Evolutionary conservation across 2,888 invertebrate genomes (phyloP).

Genomic region (Parnassius orleans): DNA sequence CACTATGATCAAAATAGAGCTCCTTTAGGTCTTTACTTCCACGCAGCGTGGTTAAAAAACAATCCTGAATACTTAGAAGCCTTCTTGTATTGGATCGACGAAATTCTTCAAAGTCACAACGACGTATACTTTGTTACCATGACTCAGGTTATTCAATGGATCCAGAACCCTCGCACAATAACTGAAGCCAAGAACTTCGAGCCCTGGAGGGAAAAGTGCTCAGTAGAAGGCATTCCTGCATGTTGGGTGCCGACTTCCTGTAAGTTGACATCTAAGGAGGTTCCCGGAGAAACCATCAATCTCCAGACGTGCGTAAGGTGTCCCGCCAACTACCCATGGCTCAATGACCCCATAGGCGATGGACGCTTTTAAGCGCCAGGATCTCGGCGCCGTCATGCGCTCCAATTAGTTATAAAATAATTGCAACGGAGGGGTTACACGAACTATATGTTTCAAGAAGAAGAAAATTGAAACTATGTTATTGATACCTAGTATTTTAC

Average conservation of each 20-base stretch:
- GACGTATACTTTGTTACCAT: conserved; percentile 97
- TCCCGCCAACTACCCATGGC: conserved; percentile 97
- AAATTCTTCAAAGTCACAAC: conserved; percentile 90
- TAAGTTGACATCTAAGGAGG: conserved; percentile 94
- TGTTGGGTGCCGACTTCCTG: conserved; percentile 95
- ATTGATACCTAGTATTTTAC: conserved; percentile 33
- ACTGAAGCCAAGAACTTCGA: conserved; percentile 95
- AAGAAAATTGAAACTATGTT: conserved; percentile 35
- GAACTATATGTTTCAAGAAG: conserved; percentile 62
- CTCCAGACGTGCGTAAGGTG: conserved; percentile 96
- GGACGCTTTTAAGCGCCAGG: conserved; percentile 87
- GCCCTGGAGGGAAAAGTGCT: conserved; percentile 96
- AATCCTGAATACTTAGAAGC: conserved; percentile 96
- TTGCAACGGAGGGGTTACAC: conserved; percentile 60
- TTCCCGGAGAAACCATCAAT: conserved; percentile 96
- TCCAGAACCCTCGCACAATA: conserved; percentile 93
- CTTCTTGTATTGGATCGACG: conserved; percentile 96
- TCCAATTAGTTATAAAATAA: conserved; percentile 66
- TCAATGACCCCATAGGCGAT: conserved; percentile 94
- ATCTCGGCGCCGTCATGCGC: conserved; percentile 71
- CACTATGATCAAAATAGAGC: conserved; percentile 95
- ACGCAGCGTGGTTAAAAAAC: conserved; percentile 95
- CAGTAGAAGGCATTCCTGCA: conserved; percentile 89
- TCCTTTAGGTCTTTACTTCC: conserved; percentile 94
- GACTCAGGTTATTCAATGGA: conserved; percentile 98